Conservation (phyloP, 2,113 vertebrate genomes). For the Australoheros scitulus region DNA sequence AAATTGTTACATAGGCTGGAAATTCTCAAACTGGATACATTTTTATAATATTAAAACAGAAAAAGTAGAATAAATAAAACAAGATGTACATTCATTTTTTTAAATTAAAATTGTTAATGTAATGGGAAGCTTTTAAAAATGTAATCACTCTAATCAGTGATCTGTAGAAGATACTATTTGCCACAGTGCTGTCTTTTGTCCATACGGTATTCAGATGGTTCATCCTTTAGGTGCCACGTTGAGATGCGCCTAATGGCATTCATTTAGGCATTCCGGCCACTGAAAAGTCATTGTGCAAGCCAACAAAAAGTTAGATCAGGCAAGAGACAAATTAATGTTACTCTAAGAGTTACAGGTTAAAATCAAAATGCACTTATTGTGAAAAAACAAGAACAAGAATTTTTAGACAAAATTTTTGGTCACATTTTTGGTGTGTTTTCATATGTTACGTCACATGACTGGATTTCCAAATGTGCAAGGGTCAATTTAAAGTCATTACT, state of each 20-base stretch:
- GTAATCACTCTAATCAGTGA: neutral
- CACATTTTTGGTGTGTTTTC: neutral
- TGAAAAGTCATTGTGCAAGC: neutral
- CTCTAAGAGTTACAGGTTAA: neutral
- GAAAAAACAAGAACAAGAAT: neutral
- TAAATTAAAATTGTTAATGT: neutral
- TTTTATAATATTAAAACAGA: neutral
- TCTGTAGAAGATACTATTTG: neutral
- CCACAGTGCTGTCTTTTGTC: neutral
- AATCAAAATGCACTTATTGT: neutral
- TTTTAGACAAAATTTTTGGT: no score
- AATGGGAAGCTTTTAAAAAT: accelerated
- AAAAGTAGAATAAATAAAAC: neutral
- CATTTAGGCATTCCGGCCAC: neutral
- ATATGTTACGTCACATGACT: neutral
- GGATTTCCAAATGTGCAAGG: neutral
- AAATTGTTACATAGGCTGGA: accelerated
- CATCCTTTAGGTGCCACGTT: neutral
- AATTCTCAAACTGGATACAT: neutral
- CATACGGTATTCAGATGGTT: neutral
- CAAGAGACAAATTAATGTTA: neutral
- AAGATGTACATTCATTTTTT: neutral
- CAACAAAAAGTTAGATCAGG: neutral
- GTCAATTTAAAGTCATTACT: neutral
- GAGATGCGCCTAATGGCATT: neutral